Percentiles rank a stretch among this genome's conserved stretches.
Conservation (phyloP, 2,797 vertebrate species). For the Pipistrellus pipistrellus region DNA sequence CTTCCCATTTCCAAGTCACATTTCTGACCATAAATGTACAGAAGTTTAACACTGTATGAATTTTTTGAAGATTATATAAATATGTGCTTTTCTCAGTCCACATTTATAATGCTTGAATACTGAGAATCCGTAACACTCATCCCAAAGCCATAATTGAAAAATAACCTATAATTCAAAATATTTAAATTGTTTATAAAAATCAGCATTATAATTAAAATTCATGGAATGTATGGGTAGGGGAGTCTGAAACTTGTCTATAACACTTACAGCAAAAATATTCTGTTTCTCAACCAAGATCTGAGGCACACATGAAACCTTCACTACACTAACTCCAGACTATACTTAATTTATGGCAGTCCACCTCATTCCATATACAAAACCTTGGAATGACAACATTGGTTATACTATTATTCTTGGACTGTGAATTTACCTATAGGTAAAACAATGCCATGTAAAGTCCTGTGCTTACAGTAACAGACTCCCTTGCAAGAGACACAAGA, state of each 20-base stretch:
- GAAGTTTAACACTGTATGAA: constrained; percentile 57
- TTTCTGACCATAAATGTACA: constrained; percentile 72
- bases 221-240: not conserved
- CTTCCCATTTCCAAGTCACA: constrained; percentile 41
- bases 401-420: not conserved
- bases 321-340: not conserved
- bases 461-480: not conserved
- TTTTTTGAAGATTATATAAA: constrained; percentile 68
- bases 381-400: not conserved
- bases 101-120: constrained; percentile 51
- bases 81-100: constrained; percentile 21
- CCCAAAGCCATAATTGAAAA: constrained; percentile 67
- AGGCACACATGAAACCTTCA: not conserved
- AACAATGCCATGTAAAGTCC: not conserved
- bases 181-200: constrained; percentile 57
- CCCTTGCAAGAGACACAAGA: not conserved
- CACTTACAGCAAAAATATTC: not conserved
- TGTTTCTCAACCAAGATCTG: not conserved
- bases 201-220: constrained; percentile 44
- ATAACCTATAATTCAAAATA: constrained; percentile 56
- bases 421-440: not conserved
- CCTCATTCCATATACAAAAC: not conserved
- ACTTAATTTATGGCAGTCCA: not conserved
- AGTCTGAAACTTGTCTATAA: not conserved
- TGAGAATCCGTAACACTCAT: constrained; percentile 38